phyloP scores from a whole-genome alignment of 2,113 vertebrate genomes.

The Hemiscyllium ocellatum region DNA sequence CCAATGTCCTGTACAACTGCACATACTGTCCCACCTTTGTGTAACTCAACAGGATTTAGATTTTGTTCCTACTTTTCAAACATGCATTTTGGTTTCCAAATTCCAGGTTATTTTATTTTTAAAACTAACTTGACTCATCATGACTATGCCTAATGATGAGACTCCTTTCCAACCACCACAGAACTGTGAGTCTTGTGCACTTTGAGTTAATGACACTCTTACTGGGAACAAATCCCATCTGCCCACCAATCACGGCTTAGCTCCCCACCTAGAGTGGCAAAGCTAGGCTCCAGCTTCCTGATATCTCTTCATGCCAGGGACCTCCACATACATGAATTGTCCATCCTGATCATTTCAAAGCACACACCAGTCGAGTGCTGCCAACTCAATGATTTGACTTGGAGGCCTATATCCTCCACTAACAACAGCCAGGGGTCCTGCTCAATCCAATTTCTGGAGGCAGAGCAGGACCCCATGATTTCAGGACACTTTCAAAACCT shows the following conservation, averaged over 20 bases:
- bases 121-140: not conserved
- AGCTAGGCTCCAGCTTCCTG: not conserved
- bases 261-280: not conserved
- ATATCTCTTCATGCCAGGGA: not conserved
- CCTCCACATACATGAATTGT: not conserved
- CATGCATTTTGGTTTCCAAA: not conserved
- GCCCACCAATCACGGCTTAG: too few relatives aligned
- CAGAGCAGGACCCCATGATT: not conserved
- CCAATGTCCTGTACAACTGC: too few relatives aligned
- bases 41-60: not conserved
- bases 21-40: too few relatives aligned
- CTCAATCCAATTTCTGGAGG: not conserved
- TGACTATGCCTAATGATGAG: not conserved
- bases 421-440: not conserved
- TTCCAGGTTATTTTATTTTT: not conserved
- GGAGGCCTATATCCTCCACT: not conserved
- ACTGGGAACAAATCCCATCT: not conserved
- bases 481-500: not conserved
- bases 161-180: not conserved
- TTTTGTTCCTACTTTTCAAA: not conserved
- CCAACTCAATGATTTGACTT: not conserved
- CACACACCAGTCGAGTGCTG: not conserved
- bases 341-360: not conserved
- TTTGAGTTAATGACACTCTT: not conserved
- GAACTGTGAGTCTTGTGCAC: not conserved